These are phyloP conservation scores for Cerastoderma edule DNA, from an alignment of 2,888 invertebrate species.

Conservation along the genomic window DNA sequence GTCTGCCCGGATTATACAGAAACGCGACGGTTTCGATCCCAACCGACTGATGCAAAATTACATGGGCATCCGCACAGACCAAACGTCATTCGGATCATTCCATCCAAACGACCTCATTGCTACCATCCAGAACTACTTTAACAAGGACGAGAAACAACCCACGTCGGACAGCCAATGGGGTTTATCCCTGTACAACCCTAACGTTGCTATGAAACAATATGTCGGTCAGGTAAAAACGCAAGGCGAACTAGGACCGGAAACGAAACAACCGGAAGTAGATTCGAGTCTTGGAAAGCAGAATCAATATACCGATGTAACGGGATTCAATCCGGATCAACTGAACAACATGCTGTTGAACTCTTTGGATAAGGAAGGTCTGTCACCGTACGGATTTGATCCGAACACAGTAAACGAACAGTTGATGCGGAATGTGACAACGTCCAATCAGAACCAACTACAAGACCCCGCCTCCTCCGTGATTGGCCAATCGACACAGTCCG, in stretches of 20 bases:
- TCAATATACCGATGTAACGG: neutral
- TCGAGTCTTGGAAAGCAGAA: slow-evolving; percentile 1
- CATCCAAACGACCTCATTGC: slow-evolving; percentile 56
- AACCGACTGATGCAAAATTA: slow-evolving; percentile 54
- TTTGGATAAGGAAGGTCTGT: slow-evolving; percentile 3
- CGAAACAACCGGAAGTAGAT: neutral
- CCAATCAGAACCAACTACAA: slow-evolving; percentile 22
- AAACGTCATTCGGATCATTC: slow-evolving; percentile 54
- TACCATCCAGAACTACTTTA: slow-evolving; percentile 46
- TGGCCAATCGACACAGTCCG: neutral
- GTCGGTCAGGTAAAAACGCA: slow-evolving; percentile 30
- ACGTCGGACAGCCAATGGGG: slow-evolving; percentile 38
- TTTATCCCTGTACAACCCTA: slow-evolving; percentile 53
- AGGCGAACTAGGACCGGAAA: slow-evolving; percentile 36
- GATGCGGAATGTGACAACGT: slow-evolving; percentile 26
- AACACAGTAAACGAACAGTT: slow-evolving; percentile 41
- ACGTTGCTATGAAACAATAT: slow-evolving; percentile 45
- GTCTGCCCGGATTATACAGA: neutral
- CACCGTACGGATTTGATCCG: slow-evolving; percentile 36
- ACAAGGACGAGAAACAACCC: slow-evolving; percentile 6
- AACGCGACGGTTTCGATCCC: slow-evolving; percentile 50
- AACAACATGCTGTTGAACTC: slow-evolving; percentile 40
- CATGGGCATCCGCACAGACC: slow-evolving; percentile 57
- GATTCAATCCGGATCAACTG: slow-evolving; percentile 50
- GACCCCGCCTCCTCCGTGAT: neutral